These are phyloP conservation scores for Gallinago paraguaiae DNA, from an alignment of 2,113 vertebrate species.

Conservation along the genomic window DNA sequence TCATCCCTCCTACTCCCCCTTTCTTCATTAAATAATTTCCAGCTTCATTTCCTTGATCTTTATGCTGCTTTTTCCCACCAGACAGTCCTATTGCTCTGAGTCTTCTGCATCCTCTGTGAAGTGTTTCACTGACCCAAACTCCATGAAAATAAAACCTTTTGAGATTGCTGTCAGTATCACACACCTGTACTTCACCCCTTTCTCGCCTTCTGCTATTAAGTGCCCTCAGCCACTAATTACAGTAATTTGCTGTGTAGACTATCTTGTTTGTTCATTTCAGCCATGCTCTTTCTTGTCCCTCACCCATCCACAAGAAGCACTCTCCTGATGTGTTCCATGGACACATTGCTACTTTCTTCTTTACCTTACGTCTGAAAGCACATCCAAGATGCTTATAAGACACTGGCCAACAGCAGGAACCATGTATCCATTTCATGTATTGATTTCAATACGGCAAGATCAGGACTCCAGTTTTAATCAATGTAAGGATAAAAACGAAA, in stretches of 20 bases:
- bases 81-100: background rate
- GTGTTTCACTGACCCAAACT: background rate
- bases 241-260: background rate
- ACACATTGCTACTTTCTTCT: background rate
- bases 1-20: background rate
- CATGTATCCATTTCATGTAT: background rate
- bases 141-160: background rate
- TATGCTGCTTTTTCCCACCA: background rate
- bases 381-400: background rate
- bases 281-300: background rate
- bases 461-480: background rate
- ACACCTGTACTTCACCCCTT: background rate
- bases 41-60: background rate
- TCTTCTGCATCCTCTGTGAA: background rate
- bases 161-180: background rate
- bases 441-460: slow-evolving; percentile 3
- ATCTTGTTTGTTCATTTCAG: background rate
- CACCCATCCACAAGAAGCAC: accelerated
- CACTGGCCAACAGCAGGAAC: background rate
- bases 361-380: background rate
- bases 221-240: background rate
- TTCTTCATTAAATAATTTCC: background rate
- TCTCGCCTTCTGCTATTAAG: background rate
- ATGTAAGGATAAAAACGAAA: background rate
- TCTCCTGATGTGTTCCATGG: background rate